These are phyloP conservation scores for Aelia acuminata DNA, from an alignment of 2,888 invertebrate species.

Conservation along the genomic window DNA sequence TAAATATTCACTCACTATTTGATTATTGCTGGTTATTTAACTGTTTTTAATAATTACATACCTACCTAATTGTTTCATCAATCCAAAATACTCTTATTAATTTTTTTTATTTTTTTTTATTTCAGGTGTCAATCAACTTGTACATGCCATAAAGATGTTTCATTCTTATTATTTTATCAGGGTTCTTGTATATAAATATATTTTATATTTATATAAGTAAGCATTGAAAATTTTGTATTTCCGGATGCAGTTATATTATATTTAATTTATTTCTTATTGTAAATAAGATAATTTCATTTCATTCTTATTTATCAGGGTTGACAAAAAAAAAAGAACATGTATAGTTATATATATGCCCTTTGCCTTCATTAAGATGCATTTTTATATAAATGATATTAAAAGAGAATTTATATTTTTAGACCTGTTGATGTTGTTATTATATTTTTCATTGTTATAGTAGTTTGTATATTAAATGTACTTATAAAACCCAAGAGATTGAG, in stretches of 20 bases:
- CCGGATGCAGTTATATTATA: slow-evolving; percentile 45
- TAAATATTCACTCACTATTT: no score
- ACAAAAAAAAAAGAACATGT: slow-evolving; percentile 2
- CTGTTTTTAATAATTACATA: not conserved
- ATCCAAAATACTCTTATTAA: no score
- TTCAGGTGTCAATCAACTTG: slow-evolving; percentile 34
- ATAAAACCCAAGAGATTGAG: slow-evolving; percentile 32
- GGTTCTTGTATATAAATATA: slow-evolving; percentile 50
- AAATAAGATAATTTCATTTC: slow-evolving; percentile 23
- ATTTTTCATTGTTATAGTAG: slow-evolving; percentile 55
- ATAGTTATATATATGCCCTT: slow-evolving; percentile 29
- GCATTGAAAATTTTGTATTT: slow-evolving; percentile 47
- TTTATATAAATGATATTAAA: slow-evolving; percentile 54
- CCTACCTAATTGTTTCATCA: no score
- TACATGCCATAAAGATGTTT: slow-evolving; percentile 14
- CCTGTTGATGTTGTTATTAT: slow-evolving; percentile 55
- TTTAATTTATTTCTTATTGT: slow-evolving; percentile 29
- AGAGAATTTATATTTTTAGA: slow-evolving; percentile 57
- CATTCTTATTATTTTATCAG: slow-evolving; percentile 49
- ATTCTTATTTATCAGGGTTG: slow-evolving; percentile 21
- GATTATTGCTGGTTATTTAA: no score
- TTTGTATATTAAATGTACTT: slow-evolving; percentile 43
- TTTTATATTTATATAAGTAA: slow-evolving; percentile 20
- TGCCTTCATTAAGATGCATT: slow-evolving; percentile 56
- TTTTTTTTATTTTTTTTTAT: not conserved